A percentile compares a stretch with the other conserved stretches of the same genome.
These are phyloP conservation scores for Crotalus horridus DNA, from an alignment of 2,113 vertebrate genomes.

Conservation along the genomic window DNA sequence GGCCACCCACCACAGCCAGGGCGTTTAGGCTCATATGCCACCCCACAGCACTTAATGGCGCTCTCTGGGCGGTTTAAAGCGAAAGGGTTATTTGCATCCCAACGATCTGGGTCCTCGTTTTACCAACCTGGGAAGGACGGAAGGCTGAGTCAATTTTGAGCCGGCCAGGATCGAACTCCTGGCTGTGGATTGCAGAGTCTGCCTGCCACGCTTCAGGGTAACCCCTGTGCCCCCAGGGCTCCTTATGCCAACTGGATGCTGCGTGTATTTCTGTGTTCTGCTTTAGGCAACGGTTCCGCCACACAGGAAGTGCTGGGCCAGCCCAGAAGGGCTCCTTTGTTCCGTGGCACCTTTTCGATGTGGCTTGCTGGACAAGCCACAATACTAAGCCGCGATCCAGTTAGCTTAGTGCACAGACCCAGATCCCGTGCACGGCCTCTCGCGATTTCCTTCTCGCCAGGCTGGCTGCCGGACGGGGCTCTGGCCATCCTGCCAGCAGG, in stretches of 20 bases:
- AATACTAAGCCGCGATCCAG: neutral
- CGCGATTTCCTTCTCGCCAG: neutral
- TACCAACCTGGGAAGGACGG: neutral
- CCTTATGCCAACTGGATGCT: neutral
- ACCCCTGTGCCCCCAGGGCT: too few species aligned
- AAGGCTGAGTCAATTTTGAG: neutral
- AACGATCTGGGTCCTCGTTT: neutral
- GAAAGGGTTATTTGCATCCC: too few species aligned
- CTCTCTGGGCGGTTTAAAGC: too few species aligned
- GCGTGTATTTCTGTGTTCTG: fast-evolving
- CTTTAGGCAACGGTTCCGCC: neutral
- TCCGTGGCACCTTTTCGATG: neutral
- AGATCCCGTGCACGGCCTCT: neutral
- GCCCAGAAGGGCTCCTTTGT: neutral
- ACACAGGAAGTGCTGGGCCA: neutral
- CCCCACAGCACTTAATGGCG: neutral
- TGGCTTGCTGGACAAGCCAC: neutral
- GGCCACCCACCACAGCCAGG: neutral
- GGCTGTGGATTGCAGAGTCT: neutral
- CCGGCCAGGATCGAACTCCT: neutral
- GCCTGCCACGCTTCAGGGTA: too few species aligned
- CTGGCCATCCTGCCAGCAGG: neutral
- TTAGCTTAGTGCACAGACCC: neutral
- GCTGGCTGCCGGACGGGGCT: neutral
- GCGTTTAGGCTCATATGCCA: too few species aligned